These are phyloP conservation scores for Thaumetopoea pityocampa DNA, from an alignment of 1,140 invertebrate species.

Conservation along the genomic window DNA sequence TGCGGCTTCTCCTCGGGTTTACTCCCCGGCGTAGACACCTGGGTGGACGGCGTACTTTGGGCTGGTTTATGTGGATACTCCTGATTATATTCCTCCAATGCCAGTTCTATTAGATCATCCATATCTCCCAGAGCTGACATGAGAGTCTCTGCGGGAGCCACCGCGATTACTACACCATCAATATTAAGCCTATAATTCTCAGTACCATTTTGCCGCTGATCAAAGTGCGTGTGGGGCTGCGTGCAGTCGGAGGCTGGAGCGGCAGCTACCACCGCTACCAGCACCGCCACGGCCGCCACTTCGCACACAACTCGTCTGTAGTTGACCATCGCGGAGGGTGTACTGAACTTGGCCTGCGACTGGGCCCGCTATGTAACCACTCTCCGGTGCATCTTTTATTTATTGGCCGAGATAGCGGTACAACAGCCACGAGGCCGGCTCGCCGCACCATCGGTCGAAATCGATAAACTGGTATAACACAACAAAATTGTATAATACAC, in stretches of 20 bases:
- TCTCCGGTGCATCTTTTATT: conserved; percentile 71
- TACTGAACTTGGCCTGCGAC: conserved; percentile 47
- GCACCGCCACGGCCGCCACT: conserved; percentile 35
- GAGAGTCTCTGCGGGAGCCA: conserved; percentile 78
- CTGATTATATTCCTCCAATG: conserved; percentile 39
- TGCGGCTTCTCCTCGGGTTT: conserved; percentile 21
- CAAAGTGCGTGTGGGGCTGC: conserved; percentile 65
- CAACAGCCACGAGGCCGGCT: conserved; percentile 35
- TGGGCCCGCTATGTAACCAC: conserved; percentile 51
- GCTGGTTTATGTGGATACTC: conserved; percentile 39
- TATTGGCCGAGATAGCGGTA: conserved; percentile 72
- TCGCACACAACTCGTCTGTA: conserved; percentile 64
- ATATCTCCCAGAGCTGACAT: conserved; percentile 53
- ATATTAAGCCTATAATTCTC: conserved; percentile 82
- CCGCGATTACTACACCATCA: conserved; percentile 79
- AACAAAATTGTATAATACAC: conserved; percentile 30
- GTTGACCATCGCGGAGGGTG: conserved; percentile 63
- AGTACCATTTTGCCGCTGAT: conserved; percentile 83
- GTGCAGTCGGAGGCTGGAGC: conserved; percentile 39
- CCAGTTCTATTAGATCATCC: conserved; percentile 41
- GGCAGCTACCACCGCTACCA: conserved; percentile 23
- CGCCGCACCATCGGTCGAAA: conserved; percentile 41
- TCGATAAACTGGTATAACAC: conserved; percentile 61
- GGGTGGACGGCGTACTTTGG: background rate
- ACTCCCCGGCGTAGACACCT: background rate